Conservation (phyloP, 2,113 vertebrate species). For the Argyrosomus japonicus region DNA sequence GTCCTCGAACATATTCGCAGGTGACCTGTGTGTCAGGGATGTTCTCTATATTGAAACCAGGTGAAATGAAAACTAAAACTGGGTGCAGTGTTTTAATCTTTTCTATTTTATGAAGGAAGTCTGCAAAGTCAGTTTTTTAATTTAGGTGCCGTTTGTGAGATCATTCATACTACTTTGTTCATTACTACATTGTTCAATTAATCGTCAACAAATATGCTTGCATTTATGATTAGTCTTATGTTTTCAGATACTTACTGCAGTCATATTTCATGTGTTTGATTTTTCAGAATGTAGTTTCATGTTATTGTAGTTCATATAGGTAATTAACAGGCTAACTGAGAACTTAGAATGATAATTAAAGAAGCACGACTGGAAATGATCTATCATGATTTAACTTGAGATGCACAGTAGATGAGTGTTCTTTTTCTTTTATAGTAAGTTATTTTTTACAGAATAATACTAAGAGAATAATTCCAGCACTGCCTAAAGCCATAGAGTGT, state of each 20-base stretch:
- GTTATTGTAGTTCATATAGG: neutral
- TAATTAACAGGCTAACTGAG: neutral
- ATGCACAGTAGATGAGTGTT: neutral
- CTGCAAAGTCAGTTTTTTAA: neutral
- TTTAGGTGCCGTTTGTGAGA: neutral
- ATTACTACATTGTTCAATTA: neutral
- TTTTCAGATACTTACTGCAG: neutral
- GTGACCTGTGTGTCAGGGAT: neutral
- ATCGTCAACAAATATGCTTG: neutral
- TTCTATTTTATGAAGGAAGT: neutral
- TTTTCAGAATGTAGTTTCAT: neutral
- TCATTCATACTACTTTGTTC: neutral
- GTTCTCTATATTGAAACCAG: neutral
- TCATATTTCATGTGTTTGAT: neutral
- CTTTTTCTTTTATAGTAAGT: neutral
- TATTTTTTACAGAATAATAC: neutral
- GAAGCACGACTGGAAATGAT: neutral
- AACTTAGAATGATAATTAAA: neutral
- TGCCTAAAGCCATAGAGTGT: constrained; percentile 8
- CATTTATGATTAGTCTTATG: neutral
- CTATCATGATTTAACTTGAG: neutral
- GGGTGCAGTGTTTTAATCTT: neutral
- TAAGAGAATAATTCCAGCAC: neutral
- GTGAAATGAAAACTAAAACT: neutral
- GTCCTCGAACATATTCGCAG: neutral